Percentiles rank a stretch among this genome's conserved stretches.
Conservation (phyloP, 2,113 vertebrate species). For the Pygoscelis antarcticus region DNA sequence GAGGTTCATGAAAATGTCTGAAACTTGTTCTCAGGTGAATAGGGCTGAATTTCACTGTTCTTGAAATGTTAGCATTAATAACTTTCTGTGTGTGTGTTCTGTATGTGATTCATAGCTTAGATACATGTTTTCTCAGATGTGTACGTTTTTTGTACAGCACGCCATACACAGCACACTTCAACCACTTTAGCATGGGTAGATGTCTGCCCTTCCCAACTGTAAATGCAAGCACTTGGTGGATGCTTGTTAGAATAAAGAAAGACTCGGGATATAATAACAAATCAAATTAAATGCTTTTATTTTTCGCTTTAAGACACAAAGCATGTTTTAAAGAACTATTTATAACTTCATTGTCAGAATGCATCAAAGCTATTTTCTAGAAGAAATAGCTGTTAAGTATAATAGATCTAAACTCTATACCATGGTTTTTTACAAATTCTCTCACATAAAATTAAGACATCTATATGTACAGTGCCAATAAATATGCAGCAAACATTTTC, state of each 20-base stretch:
- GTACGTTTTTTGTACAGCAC: too few relatives aligned
- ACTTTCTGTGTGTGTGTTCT: neutral
- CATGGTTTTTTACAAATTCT: neutral
- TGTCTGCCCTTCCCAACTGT: neutral
- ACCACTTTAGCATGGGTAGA: neutral
- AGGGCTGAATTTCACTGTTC: neutral
- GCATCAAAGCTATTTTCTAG: neutral
- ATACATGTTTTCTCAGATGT: too few relatives aligned
- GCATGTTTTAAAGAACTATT: neutral
- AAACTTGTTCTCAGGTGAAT: neutral
- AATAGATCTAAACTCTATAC: neutral
- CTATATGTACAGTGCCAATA: conserved; percentile 30
- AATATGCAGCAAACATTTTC: conserved; percentile 46
- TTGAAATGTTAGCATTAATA: neutral
- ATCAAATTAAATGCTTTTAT: conserved; percentile 13
- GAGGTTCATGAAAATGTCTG: neutral
- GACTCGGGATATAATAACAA: neutral
- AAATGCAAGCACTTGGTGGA: neutral
- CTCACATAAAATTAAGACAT: conserved; percentile 1
- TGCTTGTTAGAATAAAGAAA: neutral
- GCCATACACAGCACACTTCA: too few relatives aligned
- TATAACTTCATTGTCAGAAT: neutral
- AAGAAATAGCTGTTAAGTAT: neutral
- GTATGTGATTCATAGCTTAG: neutral
- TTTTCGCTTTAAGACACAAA: neutral